These are phyloP conservation scores for Gasterosteus aculeatus DNA, from an alignment of 2,113 vertebrate genomes.

Conservation along the genomic window DNA sequence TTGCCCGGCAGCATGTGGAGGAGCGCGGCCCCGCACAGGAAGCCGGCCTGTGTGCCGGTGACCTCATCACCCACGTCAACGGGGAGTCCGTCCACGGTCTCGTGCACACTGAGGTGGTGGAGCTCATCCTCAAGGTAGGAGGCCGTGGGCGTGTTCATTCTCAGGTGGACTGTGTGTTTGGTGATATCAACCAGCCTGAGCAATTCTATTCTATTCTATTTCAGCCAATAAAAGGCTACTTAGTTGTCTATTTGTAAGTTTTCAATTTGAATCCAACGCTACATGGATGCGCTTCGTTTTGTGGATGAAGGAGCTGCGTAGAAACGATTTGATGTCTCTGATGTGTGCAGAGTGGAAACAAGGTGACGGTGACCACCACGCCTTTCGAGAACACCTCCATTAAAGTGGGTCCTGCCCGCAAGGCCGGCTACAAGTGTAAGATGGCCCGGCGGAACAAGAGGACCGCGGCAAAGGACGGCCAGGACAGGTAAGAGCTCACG, in stretches of 20 bases:
- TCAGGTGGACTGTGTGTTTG: background rate
- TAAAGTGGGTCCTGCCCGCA: conserved; percentile 90
- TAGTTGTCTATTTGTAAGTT: conserved; percentile 2
- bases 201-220: background rate
- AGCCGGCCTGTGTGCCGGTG: conserved; percentile 90
- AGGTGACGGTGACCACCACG: conserved; percentile 92
- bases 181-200: background rate
- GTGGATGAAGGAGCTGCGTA: background rate
- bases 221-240: background rate
- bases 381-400: conserved; percentile 96
- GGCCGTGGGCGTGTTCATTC: background rate
- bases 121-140: conserved; percentile 91
- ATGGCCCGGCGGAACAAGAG: conserved; percentile 91
- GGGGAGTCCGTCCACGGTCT: conserved; percentile 93
- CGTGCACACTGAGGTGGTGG: conserved; percentile 95
- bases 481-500: conserved; percentile 84
- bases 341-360: conserved; percentile 88
- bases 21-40: conserved; percentile 92
- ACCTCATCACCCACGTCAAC: conserved; percentile 98
- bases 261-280: background rate
- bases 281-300: background rate
- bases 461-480: conserved; percentile 83
- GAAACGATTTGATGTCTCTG: background rate
- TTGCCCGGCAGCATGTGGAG: conserved; percentile 87
- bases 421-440: conserved; percentile 91